Base-by-base conservation (phyloP, 1,140 invertebrate species). In the Bicyclus anynana region DNA sequence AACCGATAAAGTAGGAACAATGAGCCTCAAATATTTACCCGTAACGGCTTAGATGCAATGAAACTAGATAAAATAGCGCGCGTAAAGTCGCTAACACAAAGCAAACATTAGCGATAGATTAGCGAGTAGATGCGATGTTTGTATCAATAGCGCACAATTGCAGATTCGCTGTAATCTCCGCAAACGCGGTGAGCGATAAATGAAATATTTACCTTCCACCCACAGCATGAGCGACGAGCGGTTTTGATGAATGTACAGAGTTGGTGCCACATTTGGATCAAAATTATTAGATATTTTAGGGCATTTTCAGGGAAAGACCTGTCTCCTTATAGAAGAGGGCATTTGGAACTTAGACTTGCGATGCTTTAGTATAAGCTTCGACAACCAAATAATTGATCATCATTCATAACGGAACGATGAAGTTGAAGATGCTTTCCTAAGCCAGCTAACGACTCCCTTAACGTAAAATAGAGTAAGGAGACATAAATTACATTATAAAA, bases 151-250 rank as follows among this genome's bases (percentile, higher is more conserved):
- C 50, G 50, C 68, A 73, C 68, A 73, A 72, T 78, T 68, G 70
- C 74, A 74, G 74, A 79, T 79, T 76, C 69, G 66, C 65, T 62
- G 63, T 80, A 84, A 81, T 81, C 80, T 79, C 58, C 18, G 65
- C 71, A 67, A 78, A 75, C 69, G 59, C 62, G 62, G 42, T 62
- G 67, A 59, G 46, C 54, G 73, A 78, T 76, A 79, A 72, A 74
- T 66, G 49, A 60, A 60, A 63, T 47, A 47, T 50, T 47, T 56
- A 53, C 14, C 33, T 2, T 40, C 16, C 13, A 59, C 44, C 29
- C 0, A 44, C 26, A 51, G 58, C 40, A 42, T 35, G 21, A 26
- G 52, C 23, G 33, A 17, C 20, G 7, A 38, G 38, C 38, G 40
- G 37, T 13, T 40, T 42, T 33, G 26, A 1, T 9, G 9, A 20